These are phyloP conservation scores for Aproaerema taeniolella DNA, from an alignment of 2,888 invertebrate species.

Conservation along the genomic window DNA sequence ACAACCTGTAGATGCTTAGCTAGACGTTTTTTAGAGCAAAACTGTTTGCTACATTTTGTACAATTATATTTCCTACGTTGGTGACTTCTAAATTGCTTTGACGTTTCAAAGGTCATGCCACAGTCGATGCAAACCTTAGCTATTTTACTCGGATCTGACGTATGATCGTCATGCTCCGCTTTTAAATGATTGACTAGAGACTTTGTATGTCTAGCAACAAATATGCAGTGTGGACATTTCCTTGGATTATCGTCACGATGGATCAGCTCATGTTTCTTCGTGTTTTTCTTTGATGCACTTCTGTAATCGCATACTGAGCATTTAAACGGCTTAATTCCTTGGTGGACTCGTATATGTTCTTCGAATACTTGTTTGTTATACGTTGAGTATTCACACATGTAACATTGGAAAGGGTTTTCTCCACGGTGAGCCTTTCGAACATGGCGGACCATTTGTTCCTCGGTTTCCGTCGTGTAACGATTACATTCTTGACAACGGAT, in stretches of 20 bases:
- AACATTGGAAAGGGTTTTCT: constrained; percentile 54
- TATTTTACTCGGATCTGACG: no score
- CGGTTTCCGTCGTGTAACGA: constrained; percentile 35
- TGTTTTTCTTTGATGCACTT: constrained; percentile 56
- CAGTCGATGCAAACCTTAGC: no score
- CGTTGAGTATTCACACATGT: constrained; percentile 57
- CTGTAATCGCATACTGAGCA: constrained; percentile 50
- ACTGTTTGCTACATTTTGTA: no score
- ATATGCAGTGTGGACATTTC: constrained; percentile 40
- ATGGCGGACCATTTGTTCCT: constrained; percentile 44
- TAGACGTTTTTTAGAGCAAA: no score
- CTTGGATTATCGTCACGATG: constrained; percentile 50
- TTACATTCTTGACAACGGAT: constrained; percentile 29
- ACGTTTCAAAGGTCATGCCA: no score
- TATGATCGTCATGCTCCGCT: no score
- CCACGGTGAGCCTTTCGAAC: constrained; percentile 46
- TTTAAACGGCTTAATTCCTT: constrained; percentile 60
- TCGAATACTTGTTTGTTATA: constrained; percentile 52
- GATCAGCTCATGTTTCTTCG: constrained; percentile 50
- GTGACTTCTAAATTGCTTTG: no score
- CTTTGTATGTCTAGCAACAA: constrained; percentile 38
- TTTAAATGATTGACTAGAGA: constrained; percentile 18
- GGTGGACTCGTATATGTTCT: constrained; percentile 53
- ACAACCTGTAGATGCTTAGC: no score
- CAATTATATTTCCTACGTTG: no score